phyloP scores from a whole-genome alignment of 2,888 invertebrate species.

The Cerastoderma edule region DNA sequence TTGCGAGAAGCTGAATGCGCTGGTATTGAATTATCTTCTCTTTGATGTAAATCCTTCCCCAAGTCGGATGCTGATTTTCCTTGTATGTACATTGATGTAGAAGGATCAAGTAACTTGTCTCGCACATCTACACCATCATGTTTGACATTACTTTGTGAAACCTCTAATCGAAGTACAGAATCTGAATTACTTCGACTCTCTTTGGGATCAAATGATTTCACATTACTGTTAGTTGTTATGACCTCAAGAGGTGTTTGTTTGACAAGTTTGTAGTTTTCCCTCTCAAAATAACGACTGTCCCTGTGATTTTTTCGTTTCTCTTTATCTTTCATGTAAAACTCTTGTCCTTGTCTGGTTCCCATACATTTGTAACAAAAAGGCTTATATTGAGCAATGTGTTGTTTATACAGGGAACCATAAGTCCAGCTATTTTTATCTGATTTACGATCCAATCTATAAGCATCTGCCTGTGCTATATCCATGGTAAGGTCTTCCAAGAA shows the following conservation, averaged over 20 bases:
- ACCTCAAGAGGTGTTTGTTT: constrained; percentile 34
- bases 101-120: constrained; percentile 68
- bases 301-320: constrained; percentile 53
- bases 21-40: constrained; percentile 26
- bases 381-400: constrained; percentile 77
- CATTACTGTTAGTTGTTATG: background rate
- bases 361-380: constrained; percentile 45
- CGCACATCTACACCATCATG: constrained; percentile 46
- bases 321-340: constrained; percentile 43
- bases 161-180: background rate
- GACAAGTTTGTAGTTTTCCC: constrained; percentile 61
- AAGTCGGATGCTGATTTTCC: constrained; percentile 63
- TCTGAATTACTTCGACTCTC: background rate
- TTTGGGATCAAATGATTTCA: background rate
- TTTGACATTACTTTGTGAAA: background rate
- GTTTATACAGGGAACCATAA: constrained; percentile 81
- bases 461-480: constrained; percentile 68
- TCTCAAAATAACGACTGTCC: constrained; percentile 70
- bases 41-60: background rate
- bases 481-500: constrained; percentile 77
- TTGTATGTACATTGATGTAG: constrained; percentile 76
- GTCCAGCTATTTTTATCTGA: constrained; percentile 78
- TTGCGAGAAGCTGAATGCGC: constrained; percentile 3
- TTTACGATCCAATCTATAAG: constrained; percentile 79
- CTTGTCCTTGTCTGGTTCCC: constrained; percentile 45